Conservation (phyloP, 2,797 vertebrate species). For the Acanthurus lineatus region DNA sequence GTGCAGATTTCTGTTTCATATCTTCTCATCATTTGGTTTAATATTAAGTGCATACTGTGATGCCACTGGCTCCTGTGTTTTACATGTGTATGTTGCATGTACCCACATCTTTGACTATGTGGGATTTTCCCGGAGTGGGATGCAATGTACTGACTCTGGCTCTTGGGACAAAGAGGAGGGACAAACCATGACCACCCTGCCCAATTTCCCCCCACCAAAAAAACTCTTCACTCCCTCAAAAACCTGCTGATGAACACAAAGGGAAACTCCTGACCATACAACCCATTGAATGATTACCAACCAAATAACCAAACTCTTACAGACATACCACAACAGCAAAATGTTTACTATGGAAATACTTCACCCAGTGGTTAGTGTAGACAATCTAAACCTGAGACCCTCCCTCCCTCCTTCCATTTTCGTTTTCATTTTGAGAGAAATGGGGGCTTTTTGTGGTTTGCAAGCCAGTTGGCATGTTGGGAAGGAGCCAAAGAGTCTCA, state of each 20-base stretch:
- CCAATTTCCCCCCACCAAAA: background rate
- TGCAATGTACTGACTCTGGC: slow-evolving; percentile 33
- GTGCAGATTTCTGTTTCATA: background rate
- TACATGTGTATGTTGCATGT: slow-evolving; percentile 23
- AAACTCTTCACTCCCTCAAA: slow-evolving; percentile 12
- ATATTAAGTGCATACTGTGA: slow-evolving; percentile 1
- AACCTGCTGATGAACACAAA: slow-evolving; percentile 50
- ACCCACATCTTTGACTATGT: slow-evolving; percentile 9
- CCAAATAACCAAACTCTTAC: slow-evolving; percentile 63
- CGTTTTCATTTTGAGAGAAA: slow-evolving; percentile 33
- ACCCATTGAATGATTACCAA: slow-evolving; percentile 68
- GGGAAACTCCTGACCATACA: slow-evolving; percentile 80
- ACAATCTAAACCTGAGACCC: slow-evolving; percentile 26
- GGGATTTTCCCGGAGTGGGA: slow-evolving; percentile 71
- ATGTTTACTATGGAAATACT: slow-evolving; percentile 44
- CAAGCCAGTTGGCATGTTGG: slow-evolving; percentile 36
- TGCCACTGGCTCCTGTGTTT: background rate
- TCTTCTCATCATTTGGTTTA: background rate
- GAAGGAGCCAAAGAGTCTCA: slow-evolving; percentile 37
- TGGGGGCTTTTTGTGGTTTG: slow-evolving; percentile 62
- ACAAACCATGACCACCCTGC: slow-evolving; percentile 55
- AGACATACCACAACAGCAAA: slow-evolving; percentile 52
- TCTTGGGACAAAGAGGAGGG: slow-evolving; percentile 38
- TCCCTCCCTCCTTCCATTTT: slow-evolving; percentile 20
- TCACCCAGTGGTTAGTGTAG: slow-evolving; percentile 42